Percentiles rank a stretch among this genome's conserved stretches.
Conservation (phyloP, 2,888 invertebrate genomes). For the Azorinus chamasolen region DNA sequence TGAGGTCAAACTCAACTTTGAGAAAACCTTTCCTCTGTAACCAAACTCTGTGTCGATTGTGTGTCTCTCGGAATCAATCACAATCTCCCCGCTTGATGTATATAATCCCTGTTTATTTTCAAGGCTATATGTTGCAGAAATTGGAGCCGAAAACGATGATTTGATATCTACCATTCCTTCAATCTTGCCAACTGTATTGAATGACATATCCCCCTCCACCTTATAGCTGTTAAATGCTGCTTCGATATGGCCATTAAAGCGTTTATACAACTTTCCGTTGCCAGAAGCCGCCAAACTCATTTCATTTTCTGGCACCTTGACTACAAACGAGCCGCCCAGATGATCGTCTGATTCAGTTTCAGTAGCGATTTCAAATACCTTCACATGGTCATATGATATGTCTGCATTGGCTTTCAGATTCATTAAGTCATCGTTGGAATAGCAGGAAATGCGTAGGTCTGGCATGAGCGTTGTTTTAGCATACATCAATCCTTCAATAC, state of each 20-base stretch:
- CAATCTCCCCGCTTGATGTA: conserved; percentile 2
- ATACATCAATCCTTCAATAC: no score
- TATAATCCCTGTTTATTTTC: not conserved
- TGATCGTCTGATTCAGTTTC: no score
- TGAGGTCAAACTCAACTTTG: conserved; percentile 2
- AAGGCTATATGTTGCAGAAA: not conserved
- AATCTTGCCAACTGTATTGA: not conserved
- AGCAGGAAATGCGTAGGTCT: no score
- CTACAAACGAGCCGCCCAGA: no score
- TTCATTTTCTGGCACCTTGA: no score
- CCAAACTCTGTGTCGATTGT: not conserved
- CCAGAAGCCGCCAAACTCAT: no score
- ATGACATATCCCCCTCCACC: conserved; percentile 1
- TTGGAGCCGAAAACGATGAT: not conserved
- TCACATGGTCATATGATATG: no score
- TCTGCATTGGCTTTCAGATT: no score
- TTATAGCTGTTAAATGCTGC: conserved; percentile 1
- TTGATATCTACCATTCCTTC: conserved; percentile 1
- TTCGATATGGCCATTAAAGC: conserved; percentile 8
- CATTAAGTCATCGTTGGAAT: no score
- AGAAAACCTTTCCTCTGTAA: not conserved
- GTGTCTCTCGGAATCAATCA: conserved; percentile 8
- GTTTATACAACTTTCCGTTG: not conserved
- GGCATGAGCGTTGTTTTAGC: no score
- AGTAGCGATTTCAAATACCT: no score